A percentile compares a stretch with the other conserved stretches of the same genome.
Conservation (phyloP, 2,888 invertebrate species). For the Mesoligia furuncula region DNA sequence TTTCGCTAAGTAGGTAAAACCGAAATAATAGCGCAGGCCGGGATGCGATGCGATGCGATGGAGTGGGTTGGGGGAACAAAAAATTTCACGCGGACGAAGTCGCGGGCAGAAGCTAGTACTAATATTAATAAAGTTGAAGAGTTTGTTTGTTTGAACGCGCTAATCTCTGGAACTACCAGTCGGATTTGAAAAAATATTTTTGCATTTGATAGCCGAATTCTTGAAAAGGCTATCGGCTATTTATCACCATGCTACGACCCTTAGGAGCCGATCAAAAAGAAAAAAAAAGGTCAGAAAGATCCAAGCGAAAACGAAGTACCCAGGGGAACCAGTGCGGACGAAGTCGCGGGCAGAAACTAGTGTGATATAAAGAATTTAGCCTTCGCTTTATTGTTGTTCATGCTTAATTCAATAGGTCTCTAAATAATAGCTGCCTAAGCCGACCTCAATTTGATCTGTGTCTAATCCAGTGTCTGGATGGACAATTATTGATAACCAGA, state of each 20-base stretch:
- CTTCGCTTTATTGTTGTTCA: constrained; percentile 4
- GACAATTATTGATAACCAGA: neutral
- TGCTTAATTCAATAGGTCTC: neutral
- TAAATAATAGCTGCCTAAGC: neutral
- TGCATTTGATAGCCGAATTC: neutral
- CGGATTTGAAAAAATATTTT: neutral
- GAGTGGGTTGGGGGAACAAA: no score
- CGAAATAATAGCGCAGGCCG: no score
- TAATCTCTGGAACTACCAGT: no score
- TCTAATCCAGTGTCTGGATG: neutral
- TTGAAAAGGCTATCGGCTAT: neutral
- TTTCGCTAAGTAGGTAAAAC: no score
- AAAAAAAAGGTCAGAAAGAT: no score
- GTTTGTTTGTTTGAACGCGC: neutral
- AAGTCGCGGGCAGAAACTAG: no score
- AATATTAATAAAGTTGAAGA: neutral
- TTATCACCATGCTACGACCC: neutral
- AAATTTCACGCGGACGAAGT: no score
- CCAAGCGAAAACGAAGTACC: no score
- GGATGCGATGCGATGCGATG: no score
- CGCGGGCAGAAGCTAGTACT: no score
- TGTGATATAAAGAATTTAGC: constrained; percentile 15
- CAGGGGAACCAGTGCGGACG: no score
- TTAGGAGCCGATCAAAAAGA: no score
- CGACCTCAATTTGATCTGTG: neutral